Conservation (phyloP, 37 sponge, comb jelly and placozoan species). For the Halisarca cf. caerulea region DNA sequence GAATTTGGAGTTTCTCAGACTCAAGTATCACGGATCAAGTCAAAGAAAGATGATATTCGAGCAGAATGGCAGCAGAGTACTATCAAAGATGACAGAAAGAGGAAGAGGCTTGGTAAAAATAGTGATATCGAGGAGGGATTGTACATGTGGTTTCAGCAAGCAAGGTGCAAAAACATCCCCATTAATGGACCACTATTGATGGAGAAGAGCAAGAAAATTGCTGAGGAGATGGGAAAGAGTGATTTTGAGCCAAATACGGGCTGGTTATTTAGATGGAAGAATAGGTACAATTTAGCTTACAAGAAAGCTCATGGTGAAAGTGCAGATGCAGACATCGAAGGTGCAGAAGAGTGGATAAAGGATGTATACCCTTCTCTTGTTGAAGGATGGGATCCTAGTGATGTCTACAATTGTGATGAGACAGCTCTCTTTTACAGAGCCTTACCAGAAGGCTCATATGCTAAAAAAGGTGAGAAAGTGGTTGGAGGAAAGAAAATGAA, state of each 20-base stretch:
- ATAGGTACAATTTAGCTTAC: neutral
- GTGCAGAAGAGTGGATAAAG: neutral
- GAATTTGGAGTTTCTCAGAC: too few relatives aligned
- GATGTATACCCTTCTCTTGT: neutral
- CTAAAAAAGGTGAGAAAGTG: neutral
- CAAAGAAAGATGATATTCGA: too few relatives aligned
- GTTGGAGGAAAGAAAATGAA: neutral
- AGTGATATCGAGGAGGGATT: too few relatives aligned
- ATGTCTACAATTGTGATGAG: neutral
- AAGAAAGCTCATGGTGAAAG: neutral
- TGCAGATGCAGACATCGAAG: neutral
- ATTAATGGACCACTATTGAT: too few relatives aligned
- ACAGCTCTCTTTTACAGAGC: neutral
- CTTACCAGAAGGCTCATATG: conserved; percentile 1
- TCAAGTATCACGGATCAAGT: too few relatives aligned
- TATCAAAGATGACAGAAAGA: too few relatives aligned
- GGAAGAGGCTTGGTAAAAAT: too few relatives aligned
- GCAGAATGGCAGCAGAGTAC: too few relatives aligned
- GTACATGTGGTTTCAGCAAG: too few relatives aligned
- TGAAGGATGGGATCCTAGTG: neutral
- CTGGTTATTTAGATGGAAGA: neutral
- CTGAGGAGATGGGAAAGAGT: too few relatives aligned
- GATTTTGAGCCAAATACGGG: neutral
- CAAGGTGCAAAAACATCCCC: too few relatives aligned
- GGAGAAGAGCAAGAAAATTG: neutral